Percentiles rank a stretch among this genome's conserved stretches.
Evolutionary conservation across 1,140 invertebrate genomes (phyloP).

Genomic region (Brachionus rotundiformis): DNA sequence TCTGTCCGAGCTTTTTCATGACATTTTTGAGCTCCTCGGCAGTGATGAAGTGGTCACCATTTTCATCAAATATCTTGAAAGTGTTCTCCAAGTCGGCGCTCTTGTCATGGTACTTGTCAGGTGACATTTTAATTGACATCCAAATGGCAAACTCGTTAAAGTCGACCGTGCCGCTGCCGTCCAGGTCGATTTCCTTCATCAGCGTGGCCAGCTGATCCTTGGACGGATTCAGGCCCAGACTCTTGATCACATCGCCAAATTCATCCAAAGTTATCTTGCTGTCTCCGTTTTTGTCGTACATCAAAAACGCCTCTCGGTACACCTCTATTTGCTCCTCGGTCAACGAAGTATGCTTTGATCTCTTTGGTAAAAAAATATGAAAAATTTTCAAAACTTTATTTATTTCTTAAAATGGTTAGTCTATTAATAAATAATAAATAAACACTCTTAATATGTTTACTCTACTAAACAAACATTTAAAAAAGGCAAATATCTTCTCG

Average conservation of each 20-base stretch:
- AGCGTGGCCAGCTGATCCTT: slow-evolving; percentile 47
- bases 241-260: slow-evolving; percentile 50
- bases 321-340: slow-evolving; percentile 42
- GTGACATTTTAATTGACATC: slow-evolving; percentile 52
- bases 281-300: slow-evolving; percentile 50
- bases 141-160: slow-evolving; percentile 51
- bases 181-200: slow-evolving; percentile 51
- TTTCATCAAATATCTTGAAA: slow-evolving; percentile 52
- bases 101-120: slow-evolving; percentile 38
- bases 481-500: background rate
- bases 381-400: background rate
- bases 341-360: slow-evolving; percentile 22
- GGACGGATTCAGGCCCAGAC: slow-evolving; percentile 38
- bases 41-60: slow-evolving; percentile 48
- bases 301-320: slow-evolving; percentile 45
- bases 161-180: slow-evolving; percentile 45
- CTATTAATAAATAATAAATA: background rate
- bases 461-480: background rate
- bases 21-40: slow-evolving; percentile 51
- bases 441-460: background rate
- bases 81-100: slow-evolving; percentile 44
- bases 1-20: slow-evolving; percentile 50
- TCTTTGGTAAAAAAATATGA: background rate
- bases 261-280: slow-evolving; percentile 49
- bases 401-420: background rate